Evolutionary conservation across 1,140 invertebrate species (phyloP), one percentile per base, ranked within the genome.

Genomic region (Temnothorax longispinosus): DNA sequence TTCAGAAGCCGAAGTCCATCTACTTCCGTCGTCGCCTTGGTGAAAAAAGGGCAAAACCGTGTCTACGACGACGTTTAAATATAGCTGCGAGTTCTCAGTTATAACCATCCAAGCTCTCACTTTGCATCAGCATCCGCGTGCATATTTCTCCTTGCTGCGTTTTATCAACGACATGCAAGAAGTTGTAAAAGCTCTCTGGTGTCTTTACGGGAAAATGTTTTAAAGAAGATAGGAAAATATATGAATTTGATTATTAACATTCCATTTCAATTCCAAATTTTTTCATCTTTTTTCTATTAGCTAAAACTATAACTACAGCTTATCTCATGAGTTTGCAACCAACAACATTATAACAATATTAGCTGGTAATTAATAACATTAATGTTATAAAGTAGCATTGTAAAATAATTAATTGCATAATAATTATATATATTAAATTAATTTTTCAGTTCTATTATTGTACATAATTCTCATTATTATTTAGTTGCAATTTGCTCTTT

Each of bases 41-140:
- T 38, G 15, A 62, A 75, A 72, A 81, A 74, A 58, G 89, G 85
- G 90, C 88, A 90, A 78, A 84, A 82, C 88, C 44, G 38, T 86
- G 89, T 91, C 92, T 89, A 90, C 87, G 86, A 85, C 84, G 77
- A 77, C 67, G 92, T 92, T 94, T 93, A 94, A 93, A 93, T 93
- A 93, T 94, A 94, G 88, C 88, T 67, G 72, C 90, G 87, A 87
- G 90, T 89, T 90, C 89, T 90, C 71, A 56, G 54, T 74, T 74
- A 58, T 82, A 82, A 54, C 35, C 71, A 87, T 89, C 60, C 86
- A 85, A 80, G 78, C 41, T 86, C 85, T 85, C 72, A 71, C 41
- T 60, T 75, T 77, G 69, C 86, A n/a, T n/a, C n/a, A 89, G 86
- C 74, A 85, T 89, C 69, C 72, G 78, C 74, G 50, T 58, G 60